Base-by-base conservation (phyloP, 2,888 invertebrate genomes). In the Caenorhabditis sp. region DNA sequence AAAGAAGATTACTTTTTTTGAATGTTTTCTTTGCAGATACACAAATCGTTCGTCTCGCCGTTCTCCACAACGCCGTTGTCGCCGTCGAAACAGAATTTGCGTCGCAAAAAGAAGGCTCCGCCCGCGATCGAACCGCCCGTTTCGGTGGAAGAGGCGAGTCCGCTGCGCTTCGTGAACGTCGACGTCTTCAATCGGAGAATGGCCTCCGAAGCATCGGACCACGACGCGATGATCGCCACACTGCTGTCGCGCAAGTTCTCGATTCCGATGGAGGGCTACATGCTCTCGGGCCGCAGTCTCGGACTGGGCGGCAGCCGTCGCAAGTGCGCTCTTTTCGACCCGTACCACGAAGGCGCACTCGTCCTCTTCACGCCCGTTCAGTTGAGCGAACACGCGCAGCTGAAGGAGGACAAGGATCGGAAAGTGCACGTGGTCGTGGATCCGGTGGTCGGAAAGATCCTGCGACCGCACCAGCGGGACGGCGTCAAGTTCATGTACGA, bases 401-500 rank as follows among this genome's bases (percentile, higher is more conserved):
- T 98, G 88, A 95, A 95, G 90, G 93, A 90, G 2, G 84, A 85
- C 39, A 95, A 95, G 90, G 93, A 90, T 15, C 4, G 35, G 9
- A 35, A 35, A 24, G 97, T 99, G 0, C 97, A 98, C 89, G 96
- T 99, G 1, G 99, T 99, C 0, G 96, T 99, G 0, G 99, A 99
- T 91, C 99, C 99, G 0, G 89, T 94, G 1, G 91, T 99, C 2
- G 94, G 94, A 15, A 94, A 94, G 89, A 92, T 98, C 70, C 91
- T 99, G 2, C 91, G 99, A 52, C 98, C 99, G 0, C 99, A 99
- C 93, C 99, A 99, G 90, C 92, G 98, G 81, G 98, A 99, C 92
- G 99, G 99, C 35, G 98, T 99, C 0, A 95, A 95, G 89, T 99
- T 99, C 89, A 97, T 99, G 96, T 99, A 96, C 89, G 96, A 99